Conservation (phyloP, 2,888 invertebrate genomes). For the Biston stratarius region DNA sequence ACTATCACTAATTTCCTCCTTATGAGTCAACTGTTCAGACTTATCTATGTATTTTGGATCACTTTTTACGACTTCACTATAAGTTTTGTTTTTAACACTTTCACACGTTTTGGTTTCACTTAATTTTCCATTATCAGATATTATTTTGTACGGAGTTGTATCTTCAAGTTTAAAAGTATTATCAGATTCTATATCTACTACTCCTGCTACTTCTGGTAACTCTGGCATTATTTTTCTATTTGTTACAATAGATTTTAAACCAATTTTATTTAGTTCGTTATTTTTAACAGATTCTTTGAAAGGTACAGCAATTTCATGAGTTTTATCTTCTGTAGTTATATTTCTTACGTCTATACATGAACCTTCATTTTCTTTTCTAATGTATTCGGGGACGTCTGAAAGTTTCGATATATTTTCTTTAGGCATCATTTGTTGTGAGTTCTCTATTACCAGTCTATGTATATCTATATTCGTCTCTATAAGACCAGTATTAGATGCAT, state of each 20-base stretch:
- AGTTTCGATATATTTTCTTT: background rate
- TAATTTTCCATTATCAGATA: constrained; percentile 23
- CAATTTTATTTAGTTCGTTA: constrained; percentile 2
- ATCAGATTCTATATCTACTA: background rate
- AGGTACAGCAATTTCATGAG: background rate
- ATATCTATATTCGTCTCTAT: background rate
- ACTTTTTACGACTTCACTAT: constrained; percentile 58
- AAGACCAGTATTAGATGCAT: constrained; percentile 5
- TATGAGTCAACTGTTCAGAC: constrained; percentile 61
- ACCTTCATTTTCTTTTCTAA: constrained; percentile 3
- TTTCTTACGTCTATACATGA: constrained; percentile 1
- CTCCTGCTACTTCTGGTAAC: constrained; percentile 9
- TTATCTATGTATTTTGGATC: constrained; percentile 58
- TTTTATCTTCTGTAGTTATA: background rate
- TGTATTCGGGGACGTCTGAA: constrained; percentile 2
- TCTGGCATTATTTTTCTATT: background rate
- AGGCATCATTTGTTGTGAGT: constrained; percentile 5
- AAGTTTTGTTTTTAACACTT: constrained; percentile 39
- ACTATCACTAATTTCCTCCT: constrained; percentile 57
- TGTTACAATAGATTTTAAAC: constrained; percentile 10
- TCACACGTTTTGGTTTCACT: constrained; percentile 29
- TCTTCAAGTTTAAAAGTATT: constrained; percentile 6
- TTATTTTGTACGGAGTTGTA: constrained; percentile 17
- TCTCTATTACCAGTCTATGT: constrained; percentile 1
- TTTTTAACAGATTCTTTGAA: constrained; percentile 5